Evolutionary conservation across 2,888 invertebrate species (phyloP).

Genomic region (Galerucella pusilla): DNA sequence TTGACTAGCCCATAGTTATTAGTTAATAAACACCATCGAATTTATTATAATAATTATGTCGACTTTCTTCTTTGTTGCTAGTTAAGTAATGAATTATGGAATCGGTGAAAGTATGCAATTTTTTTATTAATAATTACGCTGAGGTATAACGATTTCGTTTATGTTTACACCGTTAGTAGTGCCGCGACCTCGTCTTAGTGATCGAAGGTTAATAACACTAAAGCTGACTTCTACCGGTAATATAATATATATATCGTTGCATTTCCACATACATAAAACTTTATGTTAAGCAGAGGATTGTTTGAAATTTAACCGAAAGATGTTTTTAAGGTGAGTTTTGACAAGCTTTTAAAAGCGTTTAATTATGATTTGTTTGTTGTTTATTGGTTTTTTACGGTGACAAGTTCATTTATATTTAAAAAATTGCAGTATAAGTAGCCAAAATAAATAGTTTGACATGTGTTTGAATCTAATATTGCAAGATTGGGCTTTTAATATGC

Average conservation of each 20-base stretch:
- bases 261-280: neutral
- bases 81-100: conserved; percentile 1
- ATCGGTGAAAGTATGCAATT: conserved; percentile 3
- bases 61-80: neutral
- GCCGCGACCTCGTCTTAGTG: neutral
- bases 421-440: too few relatives aligned
- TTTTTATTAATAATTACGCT: neutral
- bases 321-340: too few relatives aligned
- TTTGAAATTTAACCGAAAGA: too few relatives aligned
- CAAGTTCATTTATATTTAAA: too few relatives aligned
- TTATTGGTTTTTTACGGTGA: too few relatives aligned
- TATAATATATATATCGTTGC: neutral
- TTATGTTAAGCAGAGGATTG: neutral
- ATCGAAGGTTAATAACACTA: neutral
- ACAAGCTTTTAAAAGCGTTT: too few relatives aligned
- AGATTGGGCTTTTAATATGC: too few relatives aligned
- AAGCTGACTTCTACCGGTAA: neutral
- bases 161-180: conserved; percentile 1
- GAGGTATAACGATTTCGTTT: neutral
- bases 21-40: neutral
- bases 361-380: too few relatives aligned
- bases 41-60: neutral
- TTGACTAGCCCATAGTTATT: neutral
- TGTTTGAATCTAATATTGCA: too few relatives aligned
- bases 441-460: too few relatives aligned